Percentiles rank a stretch among this genome's conserved stretches.
phyloP scores from a whole-genome alignment of 1,140 invertebrate species.

The Aphelinus atriplicis region DNA sequence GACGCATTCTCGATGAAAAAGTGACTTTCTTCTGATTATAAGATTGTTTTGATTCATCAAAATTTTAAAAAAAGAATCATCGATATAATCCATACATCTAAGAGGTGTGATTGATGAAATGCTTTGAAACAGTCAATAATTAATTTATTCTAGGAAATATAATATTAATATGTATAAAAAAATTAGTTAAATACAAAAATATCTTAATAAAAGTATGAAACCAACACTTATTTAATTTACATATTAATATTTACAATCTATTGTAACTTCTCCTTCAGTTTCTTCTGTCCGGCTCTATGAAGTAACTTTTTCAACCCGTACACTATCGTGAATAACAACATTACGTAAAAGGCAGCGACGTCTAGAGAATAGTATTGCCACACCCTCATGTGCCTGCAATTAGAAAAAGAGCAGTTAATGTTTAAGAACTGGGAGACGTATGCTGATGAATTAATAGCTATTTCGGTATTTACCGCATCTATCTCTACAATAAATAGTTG shows the following conservation, averaged over 20 bases:
- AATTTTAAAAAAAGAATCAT: too few relatives aligned
- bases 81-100: too few relatives aligned
- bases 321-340: conserved; percentile 30
- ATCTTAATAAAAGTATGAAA: conserved; percentile 11
- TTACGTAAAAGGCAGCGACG: conserved; percentile 52
- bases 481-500: too few relatives aligned
- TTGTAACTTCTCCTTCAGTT: conserved; percentile 29
- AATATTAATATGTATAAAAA: not conserved
- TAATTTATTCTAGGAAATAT: too few relatives aligned
- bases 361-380: conserved; percentile 61
- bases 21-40: too few relatives aligned
- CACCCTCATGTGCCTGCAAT: conserved; percentile 53
- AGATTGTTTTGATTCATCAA: too few relatives aligned
- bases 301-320: conserved; percentile 48
- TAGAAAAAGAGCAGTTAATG: not conserved
- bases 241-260: conserved; percentile 10
- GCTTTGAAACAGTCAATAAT: too few relatives aligned
- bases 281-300: conserved; percentile 29
- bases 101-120: too few relatives aligned
- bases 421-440: too few relatives aligned
- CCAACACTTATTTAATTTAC: conserved; percentile 1
- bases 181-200: conserved; percentile 12
- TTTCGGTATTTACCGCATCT: too few relatives aligned
- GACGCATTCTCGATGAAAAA: too few relatives aligned
- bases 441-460: too few relatives aligned